Conservation (phyloP, 2,113 vertebrate species). For the Tetraodon nigroviridis region DNA sequence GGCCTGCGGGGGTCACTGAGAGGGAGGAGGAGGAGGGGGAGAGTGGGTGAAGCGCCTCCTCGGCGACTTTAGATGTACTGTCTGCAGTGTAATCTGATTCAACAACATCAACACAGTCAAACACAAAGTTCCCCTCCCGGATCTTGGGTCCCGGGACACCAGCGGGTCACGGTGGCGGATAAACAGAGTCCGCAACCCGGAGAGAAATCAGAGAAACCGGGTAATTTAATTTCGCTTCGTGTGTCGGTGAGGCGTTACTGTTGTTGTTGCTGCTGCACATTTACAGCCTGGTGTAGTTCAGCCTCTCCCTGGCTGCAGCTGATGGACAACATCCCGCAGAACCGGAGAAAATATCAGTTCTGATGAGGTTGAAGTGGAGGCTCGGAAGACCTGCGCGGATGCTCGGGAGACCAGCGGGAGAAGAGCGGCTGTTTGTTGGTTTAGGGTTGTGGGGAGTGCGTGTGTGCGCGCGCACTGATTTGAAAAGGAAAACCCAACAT, state of each 20-base stretch:
- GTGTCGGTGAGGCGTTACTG: neutral
- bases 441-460: neutral
- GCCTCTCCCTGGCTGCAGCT: constrained; percentile 16
- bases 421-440: neutral
- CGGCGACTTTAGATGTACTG: constrained; percentile 35
- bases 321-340: constrained; percentile 29
- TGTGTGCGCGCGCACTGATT: neutral
- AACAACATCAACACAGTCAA: constrained; percentile 44
- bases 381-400: constrained; percentile 2
- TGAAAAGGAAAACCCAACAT: no score
- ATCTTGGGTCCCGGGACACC: constrained; percentile 42
- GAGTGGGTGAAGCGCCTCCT: constrained; percentile 2
- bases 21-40: neutral
- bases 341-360: constrained; percentile 41
- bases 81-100: constrained; percentile 53
- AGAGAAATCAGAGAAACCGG: constrained; percentile 36
- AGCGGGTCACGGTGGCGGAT: constrained; percentile 37
- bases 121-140: constrained; percentile 36
- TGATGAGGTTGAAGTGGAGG: constrained; percentile 27
- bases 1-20: constrained; percentile 43
- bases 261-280: constrained; percentile 39
- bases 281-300: constrained; percentile 32
- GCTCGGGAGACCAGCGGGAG: neutral
- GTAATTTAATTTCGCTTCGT: constrained; percentile 41
- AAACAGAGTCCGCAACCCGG: constrained; percentile 18